Evolutionary conservation across 2,797 vertebrate genomes (phyloP).

Genomic region (Rhinella marina): DNA sequence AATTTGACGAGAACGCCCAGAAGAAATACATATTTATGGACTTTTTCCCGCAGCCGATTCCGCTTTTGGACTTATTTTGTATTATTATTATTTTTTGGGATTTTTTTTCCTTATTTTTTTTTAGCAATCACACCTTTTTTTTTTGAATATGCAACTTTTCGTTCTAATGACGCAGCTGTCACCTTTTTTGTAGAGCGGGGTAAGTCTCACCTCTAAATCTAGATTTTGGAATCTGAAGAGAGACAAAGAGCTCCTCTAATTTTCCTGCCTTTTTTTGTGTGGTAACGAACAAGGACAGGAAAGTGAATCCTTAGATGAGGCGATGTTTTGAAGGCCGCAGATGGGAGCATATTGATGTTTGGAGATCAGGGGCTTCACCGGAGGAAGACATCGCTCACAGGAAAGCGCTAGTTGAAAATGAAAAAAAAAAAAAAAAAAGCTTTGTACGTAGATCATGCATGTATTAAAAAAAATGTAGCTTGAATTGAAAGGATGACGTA

Average conservation of each 20-base stretch:
- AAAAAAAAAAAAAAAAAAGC: background rate
- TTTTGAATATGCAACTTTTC: constrained; percentile 55
- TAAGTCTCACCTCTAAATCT: constrained; percentile 49
- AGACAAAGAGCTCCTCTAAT: background rate
- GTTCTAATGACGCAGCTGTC: constrained; percentile 46
- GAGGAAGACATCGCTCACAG: background rate
- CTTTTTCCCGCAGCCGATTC: constrained; percentile 23
- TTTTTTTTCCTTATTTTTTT: constrained; percentile 29
- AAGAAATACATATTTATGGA: constrained; percentile 45
- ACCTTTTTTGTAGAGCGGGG: constrained; percentile 42
- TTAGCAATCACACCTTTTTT: constrained; percentile 26
- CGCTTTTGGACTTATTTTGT: constrained; percentile 41
- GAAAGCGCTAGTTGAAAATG: background rate
- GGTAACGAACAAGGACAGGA: background rate
- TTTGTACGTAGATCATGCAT: too few relatives aligned
- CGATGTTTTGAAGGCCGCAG: background rate
- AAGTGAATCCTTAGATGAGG: background rate
- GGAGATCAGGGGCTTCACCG: background rate
- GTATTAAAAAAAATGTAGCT: too few relatives aligned
- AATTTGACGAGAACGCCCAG: constrained; percentile 40
- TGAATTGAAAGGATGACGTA: background rate
- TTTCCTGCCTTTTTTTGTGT: background rate
- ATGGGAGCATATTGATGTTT: background rate
- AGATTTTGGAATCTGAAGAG: constrained; percentile 26
- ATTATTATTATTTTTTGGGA: background rate